Evolutionary conservation across 2,797 vertebrate genomes (phyloP).

Genomic region (Ciconia nigra): DNA sequence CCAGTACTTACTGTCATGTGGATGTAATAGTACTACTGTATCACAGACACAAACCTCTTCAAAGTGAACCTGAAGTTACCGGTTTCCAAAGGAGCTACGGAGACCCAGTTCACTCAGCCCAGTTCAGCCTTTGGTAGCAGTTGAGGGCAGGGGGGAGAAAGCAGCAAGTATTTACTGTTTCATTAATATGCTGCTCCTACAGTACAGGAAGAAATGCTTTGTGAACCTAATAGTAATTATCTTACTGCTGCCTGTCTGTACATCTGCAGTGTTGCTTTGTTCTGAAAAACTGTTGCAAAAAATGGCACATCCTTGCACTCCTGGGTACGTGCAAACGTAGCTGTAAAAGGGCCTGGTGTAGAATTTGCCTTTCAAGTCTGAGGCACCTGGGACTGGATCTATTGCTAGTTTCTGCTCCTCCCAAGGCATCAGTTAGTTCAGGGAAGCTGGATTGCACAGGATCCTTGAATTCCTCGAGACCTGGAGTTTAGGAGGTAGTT

Average conservation of each 20-base stretch:
- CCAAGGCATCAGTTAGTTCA: neutral
- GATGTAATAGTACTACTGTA: constrained; percentile 47
- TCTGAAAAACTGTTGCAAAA: neutral
- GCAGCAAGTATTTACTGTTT: constrained; percentile 52
- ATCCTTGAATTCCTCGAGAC: neutral
- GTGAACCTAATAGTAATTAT: neutral
- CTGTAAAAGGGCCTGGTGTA: neutral
- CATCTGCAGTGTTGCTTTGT: neutral
- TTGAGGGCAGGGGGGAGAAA: constrained; percentile 68
- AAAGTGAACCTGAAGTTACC: constrained; percentile 46
- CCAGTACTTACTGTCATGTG: constrained; percentile 47
- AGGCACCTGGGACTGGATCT: neutral
- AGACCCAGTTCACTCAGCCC: constrained; percentile 73
- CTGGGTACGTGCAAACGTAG: rapidly evolving
- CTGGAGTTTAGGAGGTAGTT: neutral
- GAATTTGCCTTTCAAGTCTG: neutral
- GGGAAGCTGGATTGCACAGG: neutral
- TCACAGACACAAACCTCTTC: constrained; percentile 73
- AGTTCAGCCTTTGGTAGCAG: constrained; percentile 80
- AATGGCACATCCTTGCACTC: neutral
- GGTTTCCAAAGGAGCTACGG: constrained; percentile 76
- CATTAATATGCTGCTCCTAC: constrained; percentile 65
- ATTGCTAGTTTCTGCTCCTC: neutral
- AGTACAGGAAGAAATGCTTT: neutral
- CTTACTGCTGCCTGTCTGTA: neutral